Base-by-base conservation (phyloP, 1,140 invertebrate genomes). In the Phymorhynchus buccinoides region DNA sequence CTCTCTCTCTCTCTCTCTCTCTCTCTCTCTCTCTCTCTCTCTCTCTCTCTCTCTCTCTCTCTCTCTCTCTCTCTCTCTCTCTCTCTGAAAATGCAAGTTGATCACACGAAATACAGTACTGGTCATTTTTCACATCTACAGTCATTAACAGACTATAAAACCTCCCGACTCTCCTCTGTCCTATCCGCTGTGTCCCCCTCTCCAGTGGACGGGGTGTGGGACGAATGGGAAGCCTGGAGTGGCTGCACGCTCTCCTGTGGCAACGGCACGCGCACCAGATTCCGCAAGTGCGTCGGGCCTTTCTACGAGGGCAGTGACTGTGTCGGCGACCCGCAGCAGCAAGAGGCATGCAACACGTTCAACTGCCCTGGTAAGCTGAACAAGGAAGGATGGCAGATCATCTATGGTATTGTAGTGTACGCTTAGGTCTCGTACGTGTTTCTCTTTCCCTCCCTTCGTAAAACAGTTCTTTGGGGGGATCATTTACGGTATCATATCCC, bases 231-330 rank as follows among this genome's bases (percentile, higher is more conserved):
- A 95, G 95, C 32, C 95, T 99, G 97, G 97, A 95, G 96, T 6
- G 94, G 96, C 3, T 99, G 98, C 93, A 97, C 96, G 87, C 96
- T 96, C 0, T 96, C 96, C 0, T 99, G 98, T 92, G 97, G 97
- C 0, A 96, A 97, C 91, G 98, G 97, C 0, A 94, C 96, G 73
- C 94, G 96, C 16, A 95, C 95, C 75, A 95, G 97, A 22, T 95
- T 62, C 0, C 83, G 91, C 22, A 82, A 77, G 2, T 92, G 91
- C 81, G 81, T 66, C 18, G 84, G 73, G 2, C 89, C 89, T 3
- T 41, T 78, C 37, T 87, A 88, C 75, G 87, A 85, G 16, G 90
- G 90, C 14, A 32, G 68, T 7, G 75, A 85, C 71, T 90, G 90
- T 56, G 42, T 79, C n/a, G 89, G 87, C 12, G 52, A 56, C 66